Percentiles rank a stretch among this genome's conserved stretches.
Evolutionary conservation across 2,113 vertebrate species (phyloP).

Genomic region (Coreoperca whiteheadi): DNA sequence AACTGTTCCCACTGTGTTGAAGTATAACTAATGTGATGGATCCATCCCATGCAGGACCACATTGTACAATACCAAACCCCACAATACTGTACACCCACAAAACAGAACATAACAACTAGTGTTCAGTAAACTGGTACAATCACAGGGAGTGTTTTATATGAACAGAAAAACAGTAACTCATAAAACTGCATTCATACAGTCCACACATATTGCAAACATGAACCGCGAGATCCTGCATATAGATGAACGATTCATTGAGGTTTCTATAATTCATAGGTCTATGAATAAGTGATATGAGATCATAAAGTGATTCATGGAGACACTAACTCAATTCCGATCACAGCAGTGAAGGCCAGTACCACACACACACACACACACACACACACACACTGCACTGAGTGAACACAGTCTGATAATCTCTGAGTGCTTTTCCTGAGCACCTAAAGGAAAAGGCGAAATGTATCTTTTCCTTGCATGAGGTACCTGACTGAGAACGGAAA

Average conservation of each 20-base stretch:
- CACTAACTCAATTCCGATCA: conserved; percentile 43
- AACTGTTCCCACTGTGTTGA: background rate
- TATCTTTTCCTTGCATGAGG: background rate
- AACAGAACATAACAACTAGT: background rate
- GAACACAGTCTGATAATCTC: background rate
- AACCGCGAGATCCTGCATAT: background rate
- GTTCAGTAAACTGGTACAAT: background rate
- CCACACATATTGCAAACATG: background rate
- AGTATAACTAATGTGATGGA: background rate
- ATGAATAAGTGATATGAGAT: conserved; percentile 62
- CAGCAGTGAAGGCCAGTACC: background rate
- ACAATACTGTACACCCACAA: background rate
- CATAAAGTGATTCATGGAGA: conserved; percentile 50
- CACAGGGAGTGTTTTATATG: background rate
- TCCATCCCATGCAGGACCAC: background rate
- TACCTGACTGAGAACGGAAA: background rate
- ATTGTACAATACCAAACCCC: background rate
- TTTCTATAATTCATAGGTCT: conserved; percentile 55
- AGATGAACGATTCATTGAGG: conserved; percentile 39
- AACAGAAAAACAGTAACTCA: background rate
- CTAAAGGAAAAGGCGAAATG: background rate
- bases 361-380: conserved; percentile 4
- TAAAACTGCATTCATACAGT: background rate
- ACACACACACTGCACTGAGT: background rate
- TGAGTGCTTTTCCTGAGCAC: background rate